Conservation (phyloP, 2,888 invertebrate genomes). For the Melolontha melolontha region DNA sequence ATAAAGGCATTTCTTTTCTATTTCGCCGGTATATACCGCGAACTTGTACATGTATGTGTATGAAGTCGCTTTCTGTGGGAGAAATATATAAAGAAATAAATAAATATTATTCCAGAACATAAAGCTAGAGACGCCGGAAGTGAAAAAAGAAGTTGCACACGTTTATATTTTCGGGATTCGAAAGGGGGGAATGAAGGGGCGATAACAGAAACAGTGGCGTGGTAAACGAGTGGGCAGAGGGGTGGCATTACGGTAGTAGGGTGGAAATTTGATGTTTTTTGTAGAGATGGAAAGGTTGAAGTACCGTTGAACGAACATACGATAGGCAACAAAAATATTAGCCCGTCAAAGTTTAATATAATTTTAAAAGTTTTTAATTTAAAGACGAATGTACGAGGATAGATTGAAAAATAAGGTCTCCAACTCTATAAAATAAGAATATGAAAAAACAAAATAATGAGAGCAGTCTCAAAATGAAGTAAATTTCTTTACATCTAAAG, state of each 20-base stretch:
- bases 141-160: slow-evolving; percentile 23
- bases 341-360: too few relatives aligned
- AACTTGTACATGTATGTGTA: neutral
- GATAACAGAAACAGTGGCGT: slow-evolving; percentile 30
- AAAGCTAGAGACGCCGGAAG: slow-evolving; percentile 27
- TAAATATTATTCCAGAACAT: slow-evolving; percentile 37
- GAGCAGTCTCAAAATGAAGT: too few relatives aligned
- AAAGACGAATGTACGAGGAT: too few relatives aligned
- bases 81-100: slow-evolving; percentile 36
- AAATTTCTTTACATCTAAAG: too few relatives aligned
- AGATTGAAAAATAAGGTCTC: too few relatives aligned
- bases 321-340: too few relatives aligned
- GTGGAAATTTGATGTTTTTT: slow-evolving; percentile 15
- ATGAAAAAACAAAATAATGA: too few relatives aligned
- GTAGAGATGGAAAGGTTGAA: neutral
- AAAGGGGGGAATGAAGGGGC: neutral
- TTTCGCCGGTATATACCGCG: too few relatives aligned
- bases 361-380: too few relatives aligned
- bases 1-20: neutral
- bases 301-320: too few relatives aligned
- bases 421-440: too few relatives aligned
- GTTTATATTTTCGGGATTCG: slow-evolving; percentile 30
- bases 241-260: slow-evolving; percentile 4
- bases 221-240: slow-evolving; percentile 3
- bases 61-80: slow-evolving; percentile 12